Percentiles rank a stretch among this genome's conserved stretches.
Conservation (phyloP, 2,888 invertebrate genomes). For the Trichopria drosophilae region DNA sequence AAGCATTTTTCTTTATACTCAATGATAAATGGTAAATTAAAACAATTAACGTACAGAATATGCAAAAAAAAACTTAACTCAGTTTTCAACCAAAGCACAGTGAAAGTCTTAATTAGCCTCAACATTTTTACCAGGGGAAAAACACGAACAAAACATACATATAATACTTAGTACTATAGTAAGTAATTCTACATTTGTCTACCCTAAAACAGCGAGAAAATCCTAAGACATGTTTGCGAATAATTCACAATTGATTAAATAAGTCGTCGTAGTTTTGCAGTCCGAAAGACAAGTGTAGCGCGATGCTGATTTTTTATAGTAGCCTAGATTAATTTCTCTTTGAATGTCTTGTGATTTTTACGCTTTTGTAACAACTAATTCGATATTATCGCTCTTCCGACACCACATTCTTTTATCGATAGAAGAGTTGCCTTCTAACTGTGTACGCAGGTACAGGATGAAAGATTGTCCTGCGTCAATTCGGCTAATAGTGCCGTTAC, state of each 20-base stretch:
- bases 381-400: slow-evolving; percentile 52
- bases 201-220: slow-evolving; percentile 56
- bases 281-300: slow-evolving; percentile 29
- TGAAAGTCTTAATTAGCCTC: slow-evolving; percentile 55
- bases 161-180: slow-evolving; percentile 54
- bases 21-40: slow-evolving; percentile 34
- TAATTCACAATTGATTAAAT: slow-evolving; percentile 28
- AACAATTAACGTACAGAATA: slow-evolving; percentile 43
- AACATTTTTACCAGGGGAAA: slow-evolving; percentile 57
- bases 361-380: slow-evolving; percentile 55
- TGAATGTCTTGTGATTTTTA: slow-evolving; percentile 56
- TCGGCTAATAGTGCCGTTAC: no score
- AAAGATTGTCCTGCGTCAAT: slow-evolving; percentile 37
- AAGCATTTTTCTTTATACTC: slow-evolving; percentile 39
- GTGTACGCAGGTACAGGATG: slow-evolving; percentile 37
- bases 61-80: slow-evolving; percentile 49
- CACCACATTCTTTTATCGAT: slow-evolving; percentile 36
- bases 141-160: slow-evolving; percentile 57
- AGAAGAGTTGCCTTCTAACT: slow-evolving; percentile 38
- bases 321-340: slow-evolving; percentile 33
- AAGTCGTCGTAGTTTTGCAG: slow-evolving; percentile 28
- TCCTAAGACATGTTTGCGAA: slow-evolving; percentile 52
- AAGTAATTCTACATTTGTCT: slow-evolving; percentile 51
- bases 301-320: slow-evolving; percentile 23
- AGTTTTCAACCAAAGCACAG: slow-evolving; percentile 48